Base-by-base conservation (phyloP, 1,140 invertebrate species). In the Aphelinus certus region DNA sequence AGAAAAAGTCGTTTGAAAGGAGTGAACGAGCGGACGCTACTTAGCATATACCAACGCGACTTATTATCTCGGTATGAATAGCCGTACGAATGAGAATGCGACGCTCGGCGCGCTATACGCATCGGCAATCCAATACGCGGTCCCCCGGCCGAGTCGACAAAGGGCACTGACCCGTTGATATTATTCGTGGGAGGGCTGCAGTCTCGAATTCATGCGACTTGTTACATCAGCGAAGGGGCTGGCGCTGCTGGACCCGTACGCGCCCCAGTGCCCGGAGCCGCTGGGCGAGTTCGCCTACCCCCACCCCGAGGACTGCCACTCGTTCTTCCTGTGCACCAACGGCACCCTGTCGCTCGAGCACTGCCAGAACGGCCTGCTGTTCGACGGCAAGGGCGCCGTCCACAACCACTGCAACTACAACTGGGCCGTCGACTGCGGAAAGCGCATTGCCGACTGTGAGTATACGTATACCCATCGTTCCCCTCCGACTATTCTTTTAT, bases 361-460 rank as follows among this genome's bases (percentile, higher is more conserved):
- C 26, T 98, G 96, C 82, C 96, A 96, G 81, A 97, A 98, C 83
- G 96, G 96, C 42, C 89, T 98, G 9, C 88, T 97, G 2, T 97
- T 95, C 82, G 95, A 96, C 80, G 95, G 96, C 55, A 95, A 95
- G 81, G 95, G 95, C 2, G 91, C 91, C 2, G 93, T 96, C 0
- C 93, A 97, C 88, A 93, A 97, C 82, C 95, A 97, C 88, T 98
- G 96, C 90, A 96, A 96, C 87, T 97, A 97, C 88, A 90, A 96
- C 87, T 97, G 96, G 96, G 95, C 93, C 45, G 95, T 96, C 1
- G 90, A 97, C 76, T 97, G 96, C 82, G 95, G 93, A n/a, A 86
- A 91, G n/a, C 91, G 95, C 73, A 93, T 94, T 81, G 92, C 92
- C 82, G 93, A 96, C 81, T 86, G 94, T 96, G 89, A 91, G 92